A percentile compares a stretch with the other conserved stretches of the same genome.
Conservation (phyloP, 2,888 invertebrate genomes). For the Rhingia rostrata region DNA sequence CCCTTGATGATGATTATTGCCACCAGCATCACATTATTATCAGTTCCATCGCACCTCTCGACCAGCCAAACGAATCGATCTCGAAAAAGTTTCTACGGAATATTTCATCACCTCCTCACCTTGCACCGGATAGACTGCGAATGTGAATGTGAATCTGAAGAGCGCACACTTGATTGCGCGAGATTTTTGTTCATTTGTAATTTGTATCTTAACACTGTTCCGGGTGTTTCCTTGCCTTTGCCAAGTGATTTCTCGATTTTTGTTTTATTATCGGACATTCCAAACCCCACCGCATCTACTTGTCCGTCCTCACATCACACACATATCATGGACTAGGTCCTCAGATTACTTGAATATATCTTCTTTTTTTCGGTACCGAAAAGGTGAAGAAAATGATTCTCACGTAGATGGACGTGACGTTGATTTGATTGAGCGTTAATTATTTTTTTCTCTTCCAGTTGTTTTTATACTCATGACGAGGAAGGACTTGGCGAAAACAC, state of each 20-base stretch:
- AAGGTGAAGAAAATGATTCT: conserved; percentile 81
- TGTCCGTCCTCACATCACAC: conserved; percentile 6
- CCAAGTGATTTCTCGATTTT: conserved; percentile 17
- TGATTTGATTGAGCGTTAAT: conserved; percentile 82
- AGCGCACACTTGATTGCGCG: conserved; percentile 16
- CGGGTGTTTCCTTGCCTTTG: conserved; percentile 5
- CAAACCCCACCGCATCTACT: conserved; percentile 21
- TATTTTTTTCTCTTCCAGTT: conserved; percentile 70
- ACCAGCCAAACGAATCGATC: conserved; percentile 30
- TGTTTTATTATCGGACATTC: conserved; percentile 25
- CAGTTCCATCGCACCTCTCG: not conserved
- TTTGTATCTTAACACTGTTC: conserved; percentile 28
- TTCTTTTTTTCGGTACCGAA: conserved; percentile 52
- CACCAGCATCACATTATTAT: conserved; percentile 22
- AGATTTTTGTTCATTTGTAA: conserved; percentile 30
- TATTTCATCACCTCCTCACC: not conserved
- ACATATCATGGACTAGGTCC: conserved; percentile 6
- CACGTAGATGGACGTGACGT: conserved; percentile 83
- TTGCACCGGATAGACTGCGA: not conserved
- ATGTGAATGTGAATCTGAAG: conserved; percentile 11
- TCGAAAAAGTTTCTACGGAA: not conserved
- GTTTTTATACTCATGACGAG: conserved; percentile 18
- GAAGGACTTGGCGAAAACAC: conserved; percentile 32
- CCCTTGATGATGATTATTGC: conserved; percentile 32
- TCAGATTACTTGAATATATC: conserved; percentile 17